Percentiles rank a stretch among this genome's conserved stretches.
phyloP scores from a whole-genome alignment of 2,888 invertebrate species.

The Cacoxenus indagator region DNA sequence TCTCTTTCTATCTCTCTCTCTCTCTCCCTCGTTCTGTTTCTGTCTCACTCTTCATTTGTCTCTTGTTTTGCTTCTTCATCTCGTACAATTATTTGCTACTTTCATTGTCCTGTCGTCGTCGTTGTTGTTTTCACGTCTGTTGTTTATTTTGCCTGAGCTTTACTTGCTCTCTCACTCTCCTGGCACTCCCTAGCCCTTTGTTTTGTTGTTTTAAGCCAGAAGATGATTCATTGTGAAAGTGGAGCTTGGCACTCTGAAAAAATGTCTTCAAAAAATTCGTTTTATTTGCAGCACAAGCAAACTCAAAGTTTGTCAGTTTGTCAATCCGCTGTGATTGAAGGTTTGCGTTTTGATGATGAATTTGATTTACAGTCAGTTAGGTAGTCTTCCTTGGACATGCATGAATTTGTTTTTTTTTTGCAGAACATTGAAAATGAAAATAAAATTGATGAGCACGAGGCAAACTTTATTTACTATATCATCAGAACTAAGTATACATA shows the following conservation, averaged over 20 bases:
- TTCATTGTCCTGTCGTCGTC: background rate
- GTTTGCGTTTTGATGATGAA: slow-evolving; percentile 47
- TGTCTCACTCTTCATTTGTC: slow-evolving; percentile 15
- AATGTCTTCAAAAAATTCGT: background rate
- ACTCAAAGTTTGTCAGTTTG: slow-evolving; percentile 38
- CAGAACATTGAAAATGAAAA: background rate
- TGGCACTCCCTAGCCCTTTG: background rate
- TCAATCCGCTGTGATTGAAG: slow-evolving; percentile 49
- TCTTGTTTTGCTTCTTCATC: slow-evolving; percentile 1
- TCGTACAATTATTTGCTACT: slow-evolving; percentile 17
- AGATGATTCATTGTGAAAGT: slow-evolving; percentile 59
- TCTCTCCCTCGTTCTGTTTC: slow-evolving; percentile 6
- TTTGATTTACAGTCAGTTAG: slow-evolving; percentile 21
- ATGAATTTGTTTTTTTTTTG: background rate
- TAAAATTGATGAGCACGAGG: no score
- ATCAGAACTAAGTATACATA: no score
- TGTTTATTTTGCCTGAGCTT: slow-evolving; percentile 24
- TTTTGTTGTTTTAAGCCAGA: slow-evolving; percentile 43
- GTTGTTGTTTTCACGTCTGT: slow-evolving; percentile 30
- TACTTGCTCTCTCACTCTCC: slow-evolving; percentile 20
- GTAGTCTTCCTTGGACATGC: background rate
- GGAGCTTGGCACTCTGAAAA: slow-evolving; percentile 36
- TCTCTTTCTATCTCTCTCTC: background rate
- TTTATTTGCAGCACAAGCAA: background rate
- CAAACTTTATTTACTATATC: no score